Evolutionary conservation across 2,888 invertebrate genomes (phyloP), one percentile per base, ranked within the genome.

Genomic region (Tuta absoluta): DNA sequence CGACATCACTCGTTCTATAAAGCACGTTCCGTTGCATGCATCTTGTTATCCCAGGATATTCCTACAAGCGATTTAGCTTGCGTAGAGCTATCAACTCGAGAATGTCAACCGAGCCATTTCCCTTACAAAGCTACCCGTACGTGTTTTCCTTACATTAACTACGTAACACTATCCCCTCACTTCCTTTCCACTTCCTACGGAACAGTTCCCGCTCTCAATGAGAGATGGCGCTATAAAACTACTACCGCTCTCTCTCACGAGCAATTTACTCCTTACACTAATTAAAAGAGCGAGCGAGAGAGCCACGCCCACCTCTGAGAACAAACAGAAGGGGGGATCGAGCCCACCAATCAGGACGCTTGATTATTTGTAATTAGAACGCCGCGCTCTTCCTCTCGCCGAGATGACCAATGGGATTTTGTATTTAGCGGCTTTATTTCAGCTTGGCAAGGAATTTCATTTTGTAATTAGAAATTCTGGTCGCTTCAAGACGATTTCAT

Each of bases 291-390:
- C 84, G 89, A 89, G 88, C 86, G 86, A 86, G 88, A 85, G 78
- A 72, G 80, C 89, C 89, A 84, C 91, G 90, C 91, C 91, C 81
- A 80, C 80, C 69, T 73, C 79, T 75, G 84, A 91, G 91, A 91
- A 91, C 91, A 91, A 91, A 91, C 82, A 89, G 85, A 83, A 82
- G 88, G 86, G 90, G 89, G 90, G 85, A 85, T 78, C 74, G 72
- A 70, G 74, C 75, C 82, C 75, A 72, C 92, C 92, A 92, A 92
- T 92, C 79, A 78, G 82, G 73, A 79, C 66, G 78, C 89, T 92
- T 92, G 92, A 92, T 92, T 92, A 85, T 92, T 91, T 87, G 89
- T 92, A 92, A 92, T 92, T 92, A 92, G 91, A 92, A 90, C 89
- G 84, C 77, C 72, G 79, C 75, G 81, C 80, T 83, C 86, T 87